These are phyloP conservation scores for Myodes glareolus DNA, from an alignment of 2,113 vertebrate species.

Conservation along the genomic window DNA sequence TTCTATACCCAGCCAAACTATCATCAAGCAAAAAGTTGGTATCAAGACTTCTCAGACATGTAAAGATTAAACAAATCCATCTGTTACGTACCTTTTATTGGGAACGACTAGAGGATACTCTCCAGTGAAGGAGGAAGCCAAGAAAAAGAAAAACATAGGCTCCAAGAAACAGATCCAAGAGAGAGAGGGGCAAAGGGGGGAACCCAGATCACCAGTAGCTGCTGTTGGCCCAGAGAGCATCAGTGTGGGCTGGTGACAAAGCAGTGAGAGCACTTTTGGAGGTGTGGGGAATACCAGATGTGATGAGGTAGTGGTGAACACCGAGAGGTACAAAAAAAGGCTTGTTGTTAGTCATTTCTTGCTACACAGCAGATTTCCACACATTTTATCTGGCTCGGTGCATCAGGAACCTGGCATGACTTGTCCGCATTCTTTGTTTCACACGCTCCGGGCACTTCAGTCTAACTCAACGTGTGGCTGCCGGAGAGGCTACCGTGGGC, in stretches of 20 bases:
- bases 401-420: not conserved
- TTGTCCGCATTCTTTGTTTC: not conserved
- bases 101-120: not conserved
- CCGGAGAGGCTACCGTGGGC: not conserved
- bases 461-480: not conserved
- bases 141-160: not conserved
- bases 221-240: not conserved
- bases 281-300: not conserved
- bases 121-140: not conserved
- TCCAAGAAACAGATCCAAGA: not conserved
- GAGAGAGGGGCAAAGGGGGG: not conserved
- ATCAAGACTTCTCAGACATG: not conserved
- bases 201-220: not conserved
- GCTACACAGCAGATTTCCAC: too few species aligned
- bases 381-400: not conserved
- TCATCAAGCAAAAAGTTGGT: not conserved
- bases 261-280: not conserved
- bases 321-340: not conserved
- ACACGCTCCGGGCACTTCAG: not conserved
- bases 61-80: not conserved
- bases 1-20: not conserved
- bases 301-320: accelerated
- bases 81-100: not conserved
- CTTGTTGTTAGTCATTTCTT: not conserved
- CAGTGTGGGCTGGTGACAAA: accelerated